Evolutionary conservation across 2,797 vertebrate genomes (phyloP).

Genomic region (Syndactyla subalaris): DNA sequence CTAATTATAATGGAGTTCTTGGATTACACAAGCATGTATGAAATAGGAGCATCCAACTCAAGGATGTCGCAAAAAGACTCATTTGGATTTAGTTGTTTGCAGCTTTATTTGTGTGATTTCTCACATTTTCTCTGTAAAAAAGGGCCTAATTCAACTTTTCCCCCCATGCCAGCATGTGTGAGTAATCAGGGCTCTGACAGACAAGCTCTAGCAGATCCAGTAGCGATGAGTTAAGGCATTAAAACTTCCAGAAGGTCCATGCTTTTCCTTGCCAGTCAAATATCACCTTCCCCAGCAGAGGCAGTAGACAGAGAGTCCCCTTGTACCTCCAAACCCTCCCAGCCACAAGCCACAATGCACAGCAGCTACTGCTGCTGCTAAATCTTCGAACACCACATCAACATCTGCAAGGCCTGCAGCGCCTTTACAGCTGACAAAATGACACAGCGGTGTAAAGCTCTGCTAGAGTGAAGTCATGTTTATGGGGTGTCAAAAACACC

Average conservation of each 20-base stretch:
- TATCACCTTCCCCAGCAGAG: not conserved
- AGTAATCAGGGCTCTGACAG: not conserved
- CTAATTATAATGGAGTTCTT: not conserved
- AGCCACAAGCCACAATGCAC: not conserved
- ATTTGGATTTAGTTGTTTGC: not conserved
- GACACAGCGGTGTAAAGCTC: not conserved
- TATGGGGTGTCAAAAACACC: conserved; percentile 31
- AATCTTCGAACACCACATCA: not conserved
- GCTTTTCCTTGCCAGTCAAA: not conserved
- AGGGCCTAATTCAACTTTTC: not conserved
- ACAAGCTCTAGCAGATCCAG: not conserved
- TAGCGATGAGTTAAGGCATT: not conserved
- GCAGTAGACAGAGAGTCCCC: not conserved
- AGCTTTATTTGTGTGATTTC: conserved; percentile 21
- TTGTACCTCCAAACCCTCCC: not conserved
- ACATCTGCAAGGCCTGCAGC: not conserved
- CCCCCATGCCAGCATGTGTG: not conserved
- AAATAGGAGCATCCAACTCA: not conserved
- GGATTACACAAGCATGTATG: not conserved
- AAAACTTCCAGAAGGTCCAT: not conserved
- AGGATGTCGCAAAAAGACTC: not conserved
- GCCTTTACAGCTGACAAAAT: not conserved
- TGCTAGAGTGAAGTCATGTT: conserved; percentile 23
- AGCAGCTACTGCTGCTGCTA: not conserved
- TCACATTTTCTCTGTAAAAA: not conserved